Evolutionary conservation across 1,140 invertebrate species (phyloP), one percentile per base, ranked within the genome.

Genomic region (Papilio polytes): DNA sequence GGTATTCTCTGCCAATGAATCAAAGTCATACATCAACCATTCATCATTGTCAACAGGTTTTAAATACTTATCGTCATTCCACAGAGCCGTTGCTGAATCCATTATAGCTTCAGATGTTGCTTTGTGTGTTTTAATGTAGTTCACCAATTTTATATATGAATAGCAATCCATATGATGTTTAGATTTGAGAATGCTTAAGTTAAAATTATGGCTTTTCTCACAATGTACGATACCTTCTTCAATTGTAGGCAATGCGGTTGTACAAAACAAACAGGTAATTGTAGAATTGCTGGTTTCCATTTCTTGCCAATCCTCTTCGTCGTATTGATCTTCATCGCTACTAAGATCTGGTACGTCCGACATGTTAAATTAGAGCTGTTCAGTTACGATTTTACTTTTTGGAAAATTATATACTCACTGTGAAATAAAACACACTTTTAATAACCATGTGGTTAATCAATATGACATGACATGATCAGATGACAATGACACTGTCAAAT

Each of bases 101-200:
- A 96, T 95, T 15, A 98, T 91, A 36, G 85, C 85, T 31, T 96
- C 94, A 59, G 96, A 91, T 51, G 96, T 94, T 22, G 96, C 89
- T 85, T 97, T 96, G 77, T 97, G 95, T 44, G 92, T 95, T 85
- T 98, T 96, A 77, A 99, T 97, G 88, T 97, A 99, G 95, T 99
- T 99, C 15, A 99, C 97, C 84, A 99, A 94, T 92, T 98, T 98
- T 22, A 99, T 98, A 85, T 97, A 99, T 0, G 97, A 97, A 92
- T 98, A 98, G 86, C 97, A 97, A 89, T 98, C 98, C 95, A 99
- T 96, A 81, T 96, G 96, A 87, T 97, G 97, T 85, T 96, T 97
- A 1, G 91, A 89, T 91, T 97, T 97, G 53, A 98, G 95, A 26
- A 94, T 89, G 18, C 95, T 89, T 31, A 99, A 95, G 92, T 97